Evolutionary conservation across 2,797 vertebrate genomes (phyloP).

Genomic region (Sebastes hubbsi): DNA sequence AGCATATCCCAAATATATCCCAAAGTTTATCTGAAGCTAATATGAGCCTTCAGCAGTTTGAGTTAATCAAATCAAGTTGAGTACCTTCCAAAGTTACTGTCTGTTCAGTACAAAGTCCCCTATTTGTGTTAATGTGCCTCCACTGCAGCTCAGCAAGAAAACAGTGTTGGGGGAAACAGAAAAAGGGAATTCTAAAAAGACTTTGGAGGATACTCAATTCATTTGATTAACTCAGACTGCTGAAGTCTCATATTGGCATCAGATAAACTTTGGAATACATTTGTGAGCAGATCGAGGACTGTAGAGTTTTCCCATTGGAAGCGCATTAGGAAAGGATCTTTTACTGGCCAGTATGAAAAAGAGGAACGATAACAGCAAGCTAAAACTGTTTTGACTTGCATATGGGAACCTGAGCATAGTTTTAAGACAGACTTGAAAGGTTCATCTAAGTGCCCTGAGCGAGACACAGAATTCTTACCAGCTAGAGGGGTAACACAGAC

Average conservation of each 20-base stretch:
- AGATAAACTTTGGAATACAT: background rate
- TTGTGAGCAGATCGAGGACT: background rate
- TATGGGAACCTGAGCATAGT: background rate
- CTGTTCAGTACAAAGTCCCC: background rate
- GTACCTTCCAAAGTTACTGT: background rate
- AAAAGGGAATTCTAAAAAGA: background rate
- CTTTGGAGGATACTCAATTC: background rate
- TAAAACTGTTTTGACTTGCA: background rate
- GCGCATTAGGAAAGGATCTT: background rate
- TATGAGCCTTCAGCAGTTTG: background rate
- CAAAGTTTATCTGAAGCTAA: background rate
- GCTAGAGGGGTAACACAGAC: background rate
- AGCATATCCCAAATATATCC: background rate
- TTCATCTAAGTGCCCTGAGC: background rate
- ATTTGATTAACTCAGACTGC: background rate
- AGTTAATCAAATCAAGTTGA: background rate
- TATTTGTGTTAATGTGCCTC: background rate
- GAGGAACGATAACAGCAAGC: background rate
- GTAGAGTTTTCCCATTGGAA: background rate
- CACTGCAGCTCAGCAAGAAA: background rate
- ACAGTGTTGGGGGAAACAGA: background rate
- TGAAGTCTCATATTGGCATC: background rate
- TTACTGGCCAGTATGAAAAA: background rate
- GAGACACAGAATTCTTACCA: background rate
- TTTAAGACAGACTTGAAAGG: background rate